phyloP scores from a whole-genome alignment of 2,888 invertebrate genomes.

The Calliopum simillimum region DNA sequence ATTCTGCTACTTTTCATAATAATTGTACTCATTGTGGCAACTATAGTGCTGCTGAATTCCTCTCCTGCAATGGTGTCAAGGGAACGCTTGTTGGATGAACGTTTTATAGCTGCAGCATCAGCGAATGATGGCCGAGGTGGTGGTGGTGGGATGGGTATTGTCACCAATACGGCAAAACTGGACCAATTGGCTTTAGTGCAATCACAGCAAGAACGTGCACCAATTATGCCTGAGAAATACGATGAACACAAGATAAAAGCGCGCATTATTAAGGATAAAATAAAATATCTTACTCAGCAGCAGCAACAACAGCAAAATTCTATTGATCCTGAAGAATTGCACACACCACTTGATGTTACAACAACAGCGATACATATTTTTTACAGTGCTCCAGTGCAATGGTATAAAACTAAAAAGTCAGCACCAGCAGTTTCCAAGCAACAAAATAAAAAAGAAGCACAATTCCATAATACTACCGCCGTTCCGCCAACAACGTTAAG shows the following conservation, averaged over 20 bases:
- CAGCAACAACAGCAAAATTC: conserved; percentile 52
- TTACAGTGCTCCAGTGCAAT: conserved; percentile 63
- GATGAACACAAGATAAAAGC: conserved; percentile 65
- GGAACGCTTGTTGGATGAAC: conserved; percentile 59
- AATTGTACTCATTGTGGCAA: conserved; percentile 60
- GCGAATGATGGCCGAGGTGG: conserved; percentile 14
- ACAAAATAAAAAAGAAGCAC: not conserved
- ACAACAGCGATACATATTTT: conserved; percentile 65
- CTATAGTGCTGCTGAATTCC: conserved; percentile 60
- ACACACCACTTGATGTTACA: conserved; percentile 55
- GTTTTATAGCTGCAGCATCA: conserved; percentile 57
- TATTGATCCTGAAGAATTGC: conserved; percentile 55
- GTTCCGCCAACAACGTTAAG: not conserved
- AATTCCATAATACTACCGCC: not conserved
- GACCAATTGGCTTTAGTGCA: conserved; percentile 48
- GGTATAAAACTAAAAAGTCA: conserved; percentile 63
- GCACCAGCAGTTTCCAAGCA: conserved; percentile 1
- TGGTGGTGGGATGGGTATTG: conserved; percentile 32
- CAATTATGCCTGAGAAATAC: conserved; percentile 66
- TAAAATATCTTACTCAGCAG: conserved; percentile 57
- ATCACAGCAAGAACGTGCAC: conserved; percentile 55
- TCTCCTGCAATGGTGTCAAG: conserved; percentile 52
- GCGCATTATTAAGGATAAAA: conserved; percentile 64
- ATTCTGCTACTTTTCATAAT: conserved; percentile 61
- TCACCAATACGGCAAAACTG: conserved; percentile 33